Conservation (phyloP, 2,888 invertebrate genomes). For the Agelastica alni region DNA sequence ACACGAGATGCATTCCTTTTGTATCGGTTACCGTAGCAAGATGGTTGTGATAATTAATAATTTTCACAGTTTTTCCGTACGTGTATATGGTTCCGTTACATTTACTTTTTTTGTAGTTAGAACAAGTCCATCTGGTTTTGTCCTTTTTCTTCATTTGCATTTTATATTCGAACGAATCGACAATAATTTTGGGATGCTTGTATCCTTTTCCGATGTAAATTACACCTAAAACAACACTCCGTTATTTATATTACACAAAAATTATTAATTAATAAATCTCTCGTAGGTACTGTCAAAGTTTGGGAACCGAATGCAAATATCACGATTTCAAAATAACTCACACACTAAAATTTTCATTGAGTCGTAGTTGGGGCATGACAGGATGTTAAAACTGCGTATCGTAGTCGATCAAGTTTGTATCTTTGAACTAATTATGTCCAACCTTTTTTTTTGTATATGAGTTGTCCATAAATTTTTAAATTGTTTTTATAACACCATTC, state of each 20-base stretch:
- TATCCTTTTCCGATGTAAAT: constrained; percentile 38
- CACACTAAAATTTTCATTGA: no score
- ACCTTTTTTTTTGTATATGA: no score
- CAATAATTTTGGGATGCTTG: constrained; percentile 36
- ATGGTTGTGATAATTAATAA: constrained; percentile 22
- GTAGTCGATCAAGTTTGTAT: no score
- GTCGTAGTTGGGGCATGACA: no score
- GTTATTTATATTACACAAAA: constrained; percentile 1
- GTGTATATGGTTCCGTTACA: constrained; percentile 28
- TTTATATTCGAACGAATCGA: constrained; percentile 32
- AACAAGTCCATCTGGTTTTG: constrained; percentile 34
- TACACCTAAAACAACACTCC: constrained; percentile 29
- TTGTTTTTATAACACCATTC: no score
- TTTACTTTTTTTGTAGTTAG: constrained; percentile 26
- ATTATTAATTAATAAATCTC: no score
- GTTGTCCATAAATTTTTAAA: no score
- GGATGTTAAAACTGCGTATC: no score
- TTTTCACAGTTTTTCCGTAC: constrained; percentile 24
- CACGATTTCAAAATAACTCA: no score
- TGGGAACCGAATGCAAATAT: no score
- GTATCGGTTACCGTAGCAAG: constrained; percentile 3
- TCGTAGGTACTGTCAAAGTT: no score
- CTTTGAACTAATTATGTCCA: no score
- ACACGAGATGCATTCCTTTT: constrained; percentile 11
- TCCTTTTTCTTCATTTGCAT: constrained; percentile 25